These are phyloP conservation scores for Papilio glaucus DNA, from an alignment of 1,140 invertebrate genomes.

Conservation along the genomic window DNA sequence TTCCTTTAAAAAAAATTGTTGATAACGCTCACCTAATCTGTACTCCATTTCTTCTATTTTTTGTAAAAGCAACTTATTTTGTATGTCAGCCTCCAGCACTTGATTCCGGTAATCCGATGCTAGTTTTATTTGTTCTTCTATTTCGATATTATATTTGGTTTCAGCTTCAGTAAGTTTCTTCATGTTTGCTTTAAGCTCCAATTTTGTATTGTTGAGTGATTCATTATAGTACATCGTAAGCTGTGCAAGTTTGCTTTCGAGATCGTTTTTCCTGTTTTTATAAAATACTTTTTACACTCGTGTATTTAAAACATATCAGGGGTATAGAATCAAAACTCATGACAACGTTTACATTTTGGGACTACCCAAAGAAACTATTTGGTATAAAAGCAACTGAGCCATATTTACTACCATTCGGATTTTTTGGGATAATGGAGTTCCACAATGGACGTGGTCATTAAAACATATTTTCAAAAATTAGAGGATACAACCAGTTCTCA, in stretches of 20 bases:
- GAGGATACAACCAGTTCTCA: background rate
- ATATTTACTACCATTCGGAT: too few relatives aligned
- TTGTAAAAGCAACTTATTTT: slow-evolving; percentile 51
- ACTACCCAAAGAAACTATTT: background rate
- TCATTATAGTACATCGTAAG: slow-evolving; percentile 61
- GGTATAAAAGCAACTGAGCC: too few relatives aligned
- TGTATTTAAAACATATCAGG: background rate
- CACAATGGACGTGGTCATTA: too few relatives aligned
- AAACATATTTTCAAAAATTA: too few relatives aligned
- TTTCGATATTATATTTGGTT: slow-evolving; percentile 59
- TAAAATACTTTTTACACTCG: background rate
- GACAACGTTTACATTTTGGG: too few relatives aligned
- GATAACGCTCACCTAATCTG: slow-evolving; percentile 45
- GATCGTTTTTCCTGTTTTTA: slow-evolving; percentile 63
- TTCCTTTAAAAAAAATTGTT: background rate
- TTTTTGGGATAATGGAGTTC: too few relatives aligned
- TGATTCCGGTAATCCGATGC: slow-evolving; percentile 53
- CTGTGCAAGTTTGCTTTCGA: slow-evolving; percentile 62
- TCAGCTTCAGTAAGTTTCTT: slow-evolving; percentile 63
- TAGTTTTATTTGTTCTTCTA: slow-evolving; percentile 57
- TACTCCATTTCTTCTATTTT: slow-evolving; percentile 52
- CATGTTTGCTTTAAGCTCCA: slow-evolving; percentile 57
- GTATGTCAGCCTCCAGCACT: slow-evolving; percentile 57
- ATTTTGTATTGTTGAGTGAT: slow-evolving; percentile 58
- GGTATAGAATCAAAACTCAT: background rate